Evolutionary conservation across 2,113 vertebrate species (phyloP).

Genomic region (Macaca fascicularis): DNA sequence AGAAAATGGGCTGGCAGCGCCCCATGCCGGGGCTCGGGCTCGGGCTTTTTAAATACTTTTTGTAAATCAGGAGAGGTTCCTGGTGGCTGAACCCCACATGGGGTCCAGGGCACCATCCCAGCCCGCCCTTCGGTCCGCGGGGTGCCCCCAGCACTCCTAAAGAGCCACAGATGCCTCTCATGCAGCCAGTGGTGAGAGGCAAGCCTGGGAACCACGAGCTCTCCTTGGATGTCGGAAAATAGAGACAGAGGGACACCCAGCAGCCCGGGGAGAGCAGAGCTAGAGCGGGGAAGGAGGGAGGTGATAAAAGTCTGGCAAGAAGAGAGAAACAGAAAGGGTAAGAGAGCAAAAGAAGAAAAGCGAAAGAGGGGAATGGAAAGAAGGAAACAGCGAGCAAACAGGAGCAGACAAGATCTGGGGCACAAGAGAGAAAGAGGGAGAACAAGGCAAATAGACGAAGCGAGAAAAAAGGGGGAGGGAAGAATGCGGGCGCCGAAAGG

Average conservation of each 20-base stretch:
- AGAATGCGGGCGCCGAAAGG: background rate
- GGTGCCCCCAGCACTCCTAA: background rate
- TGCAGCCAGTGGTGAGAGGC: background rate
- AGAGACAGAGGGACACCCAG: background rate
- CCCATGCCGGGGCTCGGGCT: background rate
- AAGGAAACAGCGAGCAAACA: background rate
- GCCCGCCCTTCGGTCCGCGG: rapidly evolving
- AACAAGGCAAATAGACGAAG: background rate
- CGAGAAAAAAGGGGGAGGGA: background rate
- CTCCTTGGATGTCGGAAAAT: background rate
- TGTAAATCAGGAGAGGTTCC: background rate
- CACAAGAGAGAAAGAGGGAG: background rate
- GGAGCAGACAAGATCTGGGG: background rate
- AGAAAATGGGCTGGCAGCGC: too few species aligned
- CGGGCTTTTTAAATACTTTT: background rate
- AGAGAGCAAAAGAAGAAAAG: background rate
- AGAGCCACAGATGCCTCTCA: background rate
- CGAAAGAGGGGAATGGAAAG: background rate
- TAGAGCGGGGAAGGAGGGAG: background rate
- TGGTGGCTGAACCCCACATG: background rate
- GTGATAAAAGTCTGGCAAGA: background rate
- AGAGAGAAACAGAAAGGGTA: background rate
- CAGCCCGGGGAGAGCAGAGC: background rate
- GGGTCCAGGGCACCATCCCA: background rate
- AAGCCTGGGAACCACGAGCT: background rate